Evolutionary conservation across 2,888 invertebrate species (phyloP).

Genomic region (Lasioglossum marginatum): DNA sequence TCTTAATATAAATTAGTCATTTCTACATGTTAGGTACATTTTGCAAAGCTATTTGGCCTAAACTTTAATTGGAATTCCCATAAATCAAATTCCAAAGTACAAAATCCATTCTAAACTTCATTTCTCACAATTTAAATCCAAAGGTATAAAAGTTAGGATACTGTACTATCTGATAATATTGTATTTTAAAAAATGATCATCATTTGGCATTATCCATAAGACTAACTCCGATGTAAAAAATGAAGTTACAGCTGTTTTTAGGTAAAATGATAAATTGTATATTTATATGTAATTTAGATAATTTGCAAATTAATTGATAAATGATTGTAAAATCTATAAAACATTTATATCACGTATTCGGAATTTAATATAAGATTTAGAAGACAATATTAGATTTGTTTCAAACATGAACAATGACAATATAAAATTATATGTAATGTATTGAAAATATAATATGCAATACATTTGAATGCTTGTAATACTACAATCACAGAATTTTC

Average conservation of each 20-base stretch:
- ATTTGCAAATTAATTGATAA: not conserved
- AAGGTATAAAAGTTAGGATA: not conserved
- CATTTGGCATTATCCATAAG: not conserved
- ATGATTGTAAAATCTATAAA: not conserved
- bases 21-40: no score
- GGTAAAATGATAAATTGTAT: not conserved
- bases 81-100: not conserved
- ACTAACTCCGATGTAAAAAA: not conserved
- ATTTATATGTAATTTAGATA: not conserved
- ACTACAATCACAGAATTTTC: not conserved
- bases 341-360: not conserved
- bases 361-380: not conserved
- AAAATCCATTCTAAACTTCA: not conserved
- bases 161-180: not conserved
- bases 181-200: not conserved
- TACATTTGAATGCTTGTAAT: not conserved
- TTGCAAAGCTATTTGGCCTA: not conserved
- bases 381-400: not conserved
- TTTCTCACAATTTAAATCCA: not conserved
- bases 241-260: not conserved
- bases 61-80: not conserved
- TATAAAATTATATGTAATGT: not conserved
- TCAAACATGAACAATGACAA: not conserved
- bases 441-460: not conserved
- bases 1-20: not conserved